These are phyloP conservation scores for Carlito syrichta DNA, from an alignment of 2,113 vertebrate species.

Conservation along the genomic window DNA sequence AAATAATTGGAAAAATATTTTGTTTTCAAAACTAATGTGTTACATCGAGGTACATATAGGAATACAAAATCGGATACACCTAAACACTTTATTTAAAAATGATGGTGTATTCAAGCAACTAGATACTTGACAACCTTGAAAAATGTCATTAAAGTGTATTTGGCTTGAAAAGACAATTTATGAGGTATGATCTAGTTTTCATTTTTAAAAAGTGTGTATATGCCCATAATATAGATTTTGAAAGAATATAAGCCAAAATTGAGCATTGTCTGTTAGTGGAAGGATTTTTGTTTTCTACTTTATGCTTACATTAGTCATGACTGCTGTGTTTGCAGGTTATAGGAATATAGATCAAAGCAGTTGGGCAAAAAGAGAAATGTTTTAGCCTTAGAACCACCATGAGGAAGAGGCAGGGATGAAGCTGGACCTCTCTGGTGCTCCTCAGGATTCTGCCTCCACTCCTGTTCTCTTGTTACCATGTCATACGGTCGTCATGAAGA, in stretches of 20 bases:
- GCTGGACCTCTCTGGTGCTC: not conserved
- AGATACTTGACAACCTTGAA: not conserved
- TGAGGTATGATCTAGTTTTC: not conserved
- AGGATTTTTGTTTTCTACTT: constrained; percentile 12
- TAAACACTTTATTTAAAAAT: not conserved
- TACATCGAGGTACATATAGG: not conserved
- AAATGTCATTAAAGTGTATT: not conserved
- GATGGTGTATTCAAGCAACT: not conserved
- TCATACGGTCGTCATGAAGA: not conserved
- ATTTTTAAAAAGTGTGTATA: not conserved
- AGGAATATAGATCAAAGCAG: not conserved
- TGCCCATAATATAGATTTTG: not conserved
- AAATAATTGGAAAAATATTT: not conserved
- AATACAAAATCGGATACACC: not conserved
- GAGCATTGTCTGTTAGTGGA: not conserved
- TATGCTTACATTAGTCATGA: not conserved
- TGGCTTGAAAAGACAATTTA: not conserved
- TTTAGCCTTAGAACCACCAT: not conserved
- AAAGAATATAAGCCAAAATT: not conserved
- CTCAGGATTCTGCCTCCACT: not conserved
- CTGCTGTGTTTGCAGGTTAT: not conserved
- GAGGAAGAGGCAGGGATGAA: not conserved
- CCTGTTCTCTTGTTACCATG: not conserved
- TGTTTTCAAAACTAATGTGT: not conserved
- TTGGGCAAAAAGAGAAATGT: not conserved